Evolutionary conservation across 2,888 invertebrate species (phyloP).

Genomic region (Eucriotettix oculatus): DNA sequence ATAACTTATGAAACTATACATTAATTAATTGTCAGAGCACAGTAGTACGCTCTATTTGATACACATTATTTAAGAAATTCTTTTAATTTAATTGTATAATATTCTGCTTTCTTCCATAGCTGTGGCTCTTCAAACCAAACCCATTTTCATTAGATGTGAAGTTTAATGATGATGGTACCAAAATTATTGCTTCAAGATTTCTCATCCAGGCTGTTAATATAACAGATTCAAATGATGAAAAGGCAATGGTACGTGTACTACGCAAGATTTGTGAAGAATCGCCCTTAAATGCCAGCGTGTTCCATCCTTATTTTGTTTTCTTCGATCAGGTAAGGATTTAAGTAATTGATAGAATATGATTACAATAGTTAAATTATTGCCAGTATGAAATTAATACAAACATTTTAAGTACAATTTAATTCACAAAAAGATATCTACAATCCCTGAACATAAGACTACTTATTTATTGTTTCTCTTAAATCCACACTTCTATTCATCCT

Average conservation of each 20-base stretch:
- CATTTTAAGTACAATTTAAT: neutral
- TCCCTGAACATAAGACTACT: neutral
- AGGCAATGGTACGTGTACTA: slow-evolving; percentile 74
- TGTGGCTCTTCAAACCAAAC: slow-evolving; percentile 63
- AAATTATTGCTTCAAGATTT: slow-evolving; percentile 69
- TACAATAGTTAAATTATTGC: neutral
- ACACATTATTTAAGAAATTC: too few relatives aligned
- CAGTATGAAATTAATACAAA: neutral
- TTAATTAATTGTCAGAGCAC: neutral
- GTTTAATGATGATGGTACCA: slow-evolving; percentile 55
- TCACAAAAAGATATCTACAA: too few relatives aligned
- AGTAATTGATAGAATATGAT: neutral
- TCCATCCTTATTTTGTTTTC: slow-evolving; percentile 90
- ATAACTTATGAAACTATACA: neutral
- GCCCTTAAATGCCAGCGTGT: slow-evolving; percentile 72
- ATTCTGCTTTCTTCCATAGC: slow-evolving; percentile 28
- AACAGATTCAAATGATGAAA: slow-evolving; percentile 77
- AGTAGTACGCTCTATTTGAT: too few relatives aligned
- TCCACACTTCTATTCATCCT: too few relatives aligned
- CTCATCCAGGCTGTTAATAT: slow-evolving; percentile 79
- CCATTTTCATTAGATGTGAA: slow-evolving; percentile 70
- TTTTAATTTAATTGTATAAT: neutral
- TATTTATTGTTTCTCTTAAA: neutral
- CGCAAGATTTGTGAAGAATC: slow-evolving; percentile 60
- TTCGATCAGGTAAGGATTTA: slow-evolving; percentile 59